Conservation (phyloP, 2,797 vertebrate species). For the Clarias pachynema region DNA sequence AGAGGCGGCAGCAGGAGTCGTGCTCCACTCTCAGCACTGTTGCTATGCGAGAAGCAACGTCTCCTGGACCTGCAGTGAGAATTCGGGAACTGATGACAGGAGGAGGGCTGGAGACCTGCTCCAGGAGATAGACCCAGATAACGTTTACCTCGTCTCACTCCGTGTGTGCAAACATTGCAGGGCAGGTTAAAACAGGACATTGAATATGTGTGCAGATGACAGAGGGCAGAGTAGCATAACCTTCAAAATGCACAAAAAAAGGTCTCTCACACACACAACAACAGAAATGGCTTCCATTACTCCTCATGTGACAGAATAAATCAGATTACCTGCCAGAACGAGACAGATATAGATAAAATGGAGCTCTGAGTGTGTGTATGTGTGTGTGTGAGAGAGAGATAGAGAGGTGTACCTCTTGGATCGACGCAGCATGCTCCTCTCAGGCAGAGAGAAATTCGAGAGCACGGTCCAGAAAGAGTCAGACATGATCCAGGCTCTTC, state of each 20-base stretch:
- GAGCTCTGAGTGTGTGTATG: background rate
- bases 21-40: slow-evolving; percentile 40
- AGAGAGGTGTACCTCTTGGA: slow-evolving; percentile 80
- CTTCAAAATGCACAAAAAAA: slow-evolving; percentile 20
- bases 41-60: slow-evolving; percentile 51
- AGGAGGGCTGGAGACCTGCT: slow-evolving; percentile 27
- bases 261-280: background rate
- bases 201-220: background rate
- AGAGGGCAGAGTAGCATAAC: slow-evolving; percentile 3
- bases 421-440: slow-evolving; percentile 87
- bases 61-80: slow-evolving; percentile 33
- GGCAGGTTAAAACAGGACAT: background rate
- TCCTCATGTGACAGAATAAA: slow-evolving; percentile 27
- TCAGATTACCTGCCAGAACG: slow-evolving; percentile 25
- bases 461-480: slow-evolving; percentile 90
- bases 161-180: background rate
- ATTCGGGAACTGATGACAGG: slow-evolving; percentile 31
- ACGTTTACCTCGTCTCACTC: background rate
- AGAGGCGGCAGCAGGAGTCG: background rate
- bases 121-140: slow-evolving; percentile 2
- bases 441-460: slow-evolving; percentile 88
- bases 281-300: slow-evolving; percentile 20
- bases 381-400: background rate
- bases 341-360: slow-evolving; percentile 17
- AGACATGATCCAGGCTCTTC: slow-evolving; percentile 81